Evolutionary conservation across 2,113 vertebrate species (phyloP), one percentile per base, ranked within the genome.

Genomic region (Centropus unirufus): DNA sequence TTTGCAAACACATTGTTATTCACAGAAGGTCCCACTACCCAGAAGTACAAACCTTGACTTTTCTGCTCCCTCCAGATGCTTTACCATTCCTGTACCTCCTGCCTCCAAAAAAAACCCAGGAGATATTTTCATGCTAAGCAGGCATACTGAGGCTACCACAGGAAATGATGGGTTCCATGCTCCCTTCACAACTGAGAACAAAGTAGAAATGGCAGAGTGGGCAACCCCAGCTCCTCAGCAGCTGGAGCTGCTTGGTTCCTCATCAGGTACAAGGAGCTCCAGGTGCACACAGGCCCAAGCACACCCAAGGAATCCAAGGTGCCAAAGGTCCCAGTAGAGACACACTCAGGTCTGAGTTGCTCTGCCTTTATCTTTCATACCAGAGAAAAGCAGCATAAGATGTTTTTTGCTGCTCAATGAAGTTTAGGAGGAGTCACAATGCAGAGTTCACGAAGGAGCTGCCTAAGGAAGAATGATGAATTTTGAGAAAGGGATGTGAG

Each of bases 111-210:
- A 66, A 51, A 64, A 34, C 36, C 36, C 59, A 88, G 62, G 14
- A 69, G 42, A 8, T 19, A 2, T 15, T 68, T 70, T 16, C 40
- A 55, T 2, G 2, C 40, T 15, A 13, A 63, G 17, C 2, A 34
- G 51, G 2, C 29, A 7, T 11, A 7, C 30, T 2, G 12, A 40
- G 59, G 14, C 23, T 21, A 23, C 36, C 8, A 30, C 16, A 39
- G 12, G 29, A 27, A 54, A 13, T 0, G 0, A 9, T 0, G 1
- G 5, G 5, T 18, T 67, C 39, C 3, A 0, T 1, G 2, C 23
- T 58, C 21, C 26, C 32, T 36, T 61, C 42, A 2, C 8, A 8
- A 5, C 13, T 0, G 58, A 30, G 29, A 34, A 39, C 9, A 5
- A 55, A 39, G 59, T 17, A 74, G 18, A 70, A 83, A n/a, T 4